Evolutionary conservation across 2,797 vertebrate species (phyloP).

Genomic region (Sebastes matsubarae): DNA sequence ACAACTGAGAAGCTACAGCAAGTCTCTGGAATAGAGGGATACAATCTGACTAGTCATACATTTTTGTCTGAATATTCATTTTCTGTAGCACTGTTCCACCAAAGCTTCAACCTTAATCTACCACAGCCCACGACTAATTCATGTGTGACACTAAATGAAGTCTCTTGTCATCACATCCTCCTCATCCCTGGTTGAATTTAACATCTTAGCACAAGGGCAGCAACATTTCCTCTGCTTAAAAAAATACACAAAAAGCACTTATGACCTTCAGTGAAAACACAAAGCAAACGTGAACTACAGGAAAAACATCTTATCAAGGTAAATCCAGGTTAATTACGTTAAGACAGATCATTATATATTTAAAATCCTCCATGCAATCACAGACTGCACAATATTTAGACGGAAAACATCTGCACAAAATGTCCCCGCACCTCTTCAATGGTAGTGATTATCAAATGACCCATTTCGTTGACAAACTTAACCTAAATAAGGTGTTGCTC

Average conservation of each 20-base stretch:
- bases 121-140: constrained; percentile 14
- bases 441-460: constrained; percentile 75
- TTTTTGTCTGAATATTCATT: constrained; percentile 22
- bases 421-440: constrained; percentile 51
- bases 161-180: not conserved
- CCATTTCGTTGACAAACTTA: constrained; percentile 74
- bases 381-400: constrained; percentile 66
- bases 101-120: constrained; percentile 4
- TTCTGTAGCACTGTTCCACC: not conserved
- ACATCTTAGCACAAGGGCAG: not conserved
- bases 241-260: not conserved
- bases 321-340: constrained; percentile 34
- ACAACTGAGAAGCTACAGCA: constrained; percentile 34
- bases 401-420: constrained; percentile 65
- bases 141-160: not conserved
- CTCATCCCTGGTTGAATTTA: constrained; percentile 2
- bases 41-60: constrained; percentile 12
- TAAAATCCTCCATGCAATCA: constrained; percentile 33
- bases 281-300: not conserved
- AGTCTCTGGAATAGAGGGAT: constrained; percentile 17
- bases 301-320: not conserved
- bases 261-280: not conserved
- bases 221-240: not conserved
- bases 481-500: constrained; percentile 78
- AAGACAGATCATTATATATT: constrained; percentile 34